Evolutionary conservation across 2,888 invertebrate species (phyloP), one percentile per base, ranked within the genome.

Genomic region (Sylvicola cinctus): DNA sequence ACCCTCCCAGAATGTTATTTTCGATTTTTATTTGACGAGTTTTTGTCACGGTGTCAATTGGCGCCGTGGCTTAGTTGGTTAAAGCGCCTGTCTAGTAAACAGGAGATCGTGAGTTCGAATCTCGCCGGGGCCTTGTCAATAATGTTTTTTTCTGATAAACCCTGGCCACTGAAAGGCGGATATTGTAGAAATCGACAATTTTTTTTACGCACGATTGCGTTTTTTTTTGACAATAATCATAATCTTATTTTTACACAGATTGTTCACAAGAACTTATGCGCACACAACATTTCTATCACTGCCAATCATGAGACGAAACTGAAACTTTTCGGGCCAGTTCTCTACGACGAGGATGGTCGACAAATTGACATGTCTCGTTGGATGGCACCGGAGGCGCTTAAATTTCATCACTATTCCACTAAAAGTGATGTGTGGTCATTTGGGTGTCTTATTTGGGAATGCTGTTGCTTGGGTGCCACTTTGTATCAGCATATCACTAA

Each of bases 361-460:
- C 70, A 72, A 31, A 66, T 75, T 2, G 81, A 84, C 47, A 72
- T 75, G 43, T 70, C 74, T 1, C 61, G 85, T 29, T 85, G 84
- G 84, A 71, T 71, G 6, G 74, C 85, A 0, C 69, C 74, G 16
- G 87, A 87, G 53, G 72, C 76, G 45, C 61, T 84, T 40, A 68
- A 70, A 20, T 70, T 71, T 44, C 71, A 70, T 33, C 67, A 71
- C 32, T 71, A 66, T 43, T 70, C 72, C n/a, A 58, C 63, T 4
- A 74, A 78, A 46, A 76, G 77, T 35, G 81, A 84, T 47, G 66
- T 81, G 4, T 87, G 85, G 85, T 76, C 83, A 0, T 83, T 74
- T 52, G 84, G 78, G 1, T 72, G 80, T 38, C 51, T 84, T 10
- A 58, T 84, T 39, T 87, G 85, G 85, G 87, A 87, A 55, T 71